phyloP scores from a whole-genome alignment of 2,888 invertebrate species.

The Julus scanicus region DNA sequence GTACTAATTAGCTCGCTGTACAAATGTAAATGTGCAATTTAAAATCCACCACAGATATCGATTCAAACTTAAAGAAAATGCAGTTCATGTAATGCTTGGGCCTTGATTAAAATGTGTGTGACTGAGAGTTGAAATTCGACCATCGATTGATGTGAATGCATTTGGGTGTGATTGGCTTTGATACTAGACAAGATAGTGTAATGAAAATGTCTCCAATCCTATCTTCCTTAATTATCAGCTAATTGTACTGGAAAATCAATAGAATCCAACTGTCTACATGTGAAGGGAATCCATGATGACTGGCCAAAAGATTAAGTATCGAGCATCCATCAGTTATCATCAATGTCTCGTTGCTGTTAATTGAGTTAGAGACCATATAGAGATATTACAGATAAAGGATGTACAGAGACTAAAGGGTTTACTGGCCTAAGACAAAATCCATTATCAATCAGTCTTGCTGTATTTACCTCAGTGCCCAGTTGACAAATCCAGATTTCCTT shows the following conservation, averaged over 20 bases:
- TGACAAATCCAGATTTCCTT: constrained; percentile 28
- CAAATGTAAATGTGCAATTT: neutral
- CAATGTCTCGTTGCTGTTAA: constrained; percentile 17
- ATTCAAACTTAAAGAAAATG: neutral
- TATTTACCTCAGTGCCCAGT: neutral
- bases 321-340: constrained; percentile 30
- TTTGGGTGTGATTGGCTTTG: neutral
- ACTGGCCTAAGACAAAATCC: neutral
- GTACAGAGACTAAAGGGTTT: neutral
- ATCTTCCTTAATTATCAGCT: neutral
- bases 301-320: constrained; percentile 14
- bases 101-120: neutral
- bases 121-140: neutral
- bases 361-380: constrained; percentile 28
- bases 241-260: constrained; percentile 28
- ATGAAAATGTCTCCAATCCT: neutral
- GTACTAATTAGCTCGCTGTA: too few species aligned
- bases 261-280: neutral
- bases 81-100: neutral
- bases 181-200: neutral
- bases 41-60: neutral
- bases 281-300: neutral
- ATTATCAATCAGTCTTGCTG: constrained; percentile 21
- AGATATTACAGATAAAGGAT: neutral
- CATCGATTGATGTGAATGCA: neutral